Percentiles rank a stretch among this genome's conserved stretches.
phyloP scores from a whole-genome alignment of 2,113 vertebrate genomes.

The Melanotaenia duboulayi region DNA sequence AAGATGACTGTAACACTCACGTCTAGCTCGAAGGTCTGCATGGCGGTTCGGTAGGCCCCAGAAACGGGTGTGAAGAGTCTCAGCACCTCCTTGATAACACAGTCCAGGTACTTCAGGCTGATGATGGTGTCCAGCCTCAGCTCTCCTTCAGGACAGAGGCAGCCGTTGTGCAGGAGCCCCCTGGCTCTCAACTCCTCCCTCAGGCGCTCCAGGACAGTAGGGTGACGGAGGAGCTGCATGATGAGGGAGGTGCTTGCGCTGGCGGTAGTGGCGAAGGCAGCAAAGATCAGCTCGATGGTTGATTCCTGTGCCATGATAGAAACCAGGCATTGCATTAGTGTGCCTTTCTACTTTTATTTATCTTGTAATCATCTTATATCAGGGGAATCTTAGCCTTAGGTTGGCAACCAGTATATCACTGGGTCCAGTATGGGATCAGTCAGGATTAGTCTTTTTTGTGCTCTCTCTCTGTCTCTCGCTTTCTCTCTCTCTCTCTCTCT shows the following conservation, averaged over 20 bases:
- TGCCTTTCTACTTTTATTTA: not conserved
- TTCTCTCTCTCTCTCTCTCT: too few species aligned
- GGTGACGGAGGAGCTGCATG: constrained; percentile 96
- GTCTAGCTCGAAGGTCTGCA: constrained; percentile 97
- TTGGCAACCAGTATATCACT: not conserved
- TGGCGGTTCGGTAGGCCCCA: constrained; percentile 92
- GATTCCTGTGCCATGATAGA: constrained; percentile 83
- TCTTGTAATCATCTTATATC: not conserved
- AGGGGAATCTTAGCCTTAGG: not conserved
- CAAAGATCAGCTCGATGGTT: constrained; percentile 97
- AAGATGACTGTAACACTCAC: constrained; percentile 82
- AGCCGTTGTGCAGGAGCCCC: constrained; percentile 92
- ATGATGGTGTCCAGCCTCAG: constrained; percentile 89
- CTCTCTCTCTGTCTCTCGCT: too few species aligned
- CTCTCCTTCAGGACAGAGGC: constrained; percentile 88
- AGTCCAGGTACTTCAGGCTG: constrained; percentile 94
- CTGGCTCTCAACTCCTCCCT: constrained; percentile 90
- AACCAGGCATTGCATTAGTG: not conserved
- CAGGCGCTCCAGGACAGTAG: constrained; percentile 90
- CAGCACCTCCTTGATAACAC: constrained; percentile 97
- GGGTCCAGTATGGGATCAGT: too few species aligned
- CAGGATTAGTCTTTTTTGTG: too few species aligned
- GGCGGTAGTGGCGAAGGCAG: constrained; percentile 94
- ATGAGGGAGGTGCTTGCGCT: constrained; percentile 96
- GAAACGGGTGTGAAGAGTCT: constrained; percentile 95